Percentiles rank a stretch among this genome's conserved stretches.
phyloP scores from a whole-genome alignment of 2,113 vertebrate species.

The Hippoglossus stenolepis region DNA sequence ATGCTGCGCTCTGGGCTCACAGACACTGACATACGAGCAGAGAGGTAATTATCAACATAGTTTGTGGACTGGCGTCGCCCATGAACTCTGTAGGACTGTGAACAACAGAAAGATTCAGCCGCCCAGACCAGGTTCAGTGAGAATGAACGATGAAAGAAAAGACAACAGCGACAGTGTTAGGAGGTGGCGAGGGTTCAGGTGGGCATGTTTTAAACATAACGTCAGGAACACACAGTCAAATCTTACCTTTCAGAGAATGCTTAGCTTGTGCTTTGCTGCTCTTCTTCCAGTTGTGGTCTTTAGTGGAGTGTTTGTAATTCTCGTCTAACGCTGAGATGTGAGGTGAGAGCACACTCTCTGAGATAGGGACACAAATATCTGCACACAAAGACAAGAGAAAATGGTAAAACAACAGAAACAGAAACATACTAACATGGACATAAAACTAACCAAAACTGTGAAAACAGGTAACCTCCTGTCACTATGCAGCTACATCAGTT shows the following conservation, averaged over 20 bases:
- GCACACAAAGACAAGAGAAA: constrained; percentile 4
- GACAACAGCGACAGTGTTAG: not conserved
- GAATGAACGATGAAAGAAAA: constrained; percentile 11
- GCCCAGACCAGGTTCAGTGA: not conserved
- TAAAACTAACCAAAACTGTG: not conserved
- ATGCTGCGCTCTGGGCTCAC: constrained; percentile 46
- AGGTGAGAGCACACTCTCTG: constrained; percentile 90
- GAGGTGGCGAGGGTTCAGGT: not conserved
- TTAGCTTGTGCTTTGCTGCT: constrained; percentile 87
- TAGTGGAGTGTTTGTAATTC: constrained; percentile 86
- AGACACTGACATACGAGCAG: constrained; percentile 65
- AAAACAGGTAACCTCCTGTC: not conserved
- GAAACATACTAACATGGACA: not conserved
- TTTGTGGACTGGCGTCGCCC: constrained; percentile 58
- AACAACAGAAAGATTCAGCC: constrained; percentile 52
- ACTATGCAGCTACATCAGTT: constrained; percentile 1
- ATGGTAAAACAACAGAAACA: not conserved
- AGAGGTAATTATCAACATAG: constrained; percentile 64
- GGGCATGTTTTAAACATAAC: constrained; percentile 26
- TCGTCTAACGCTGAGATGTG: constrained; percentile 91
- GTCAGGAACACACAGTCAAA: not conserved
- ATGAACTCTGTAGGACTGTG: constrained; percentile 24
- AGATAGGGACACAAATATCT: constrained; percentile 92
- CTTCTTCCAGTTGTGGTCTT: constrained; percentile 93
- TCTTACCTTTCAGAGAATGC: constrained; percentile 90